Percentiles rank a stretch among this genome's conserved stretches.
Evolutionary conservation across 2,797 vertebrate species (phyloP).

Genomic region (Pitangus sulphuratus): DNA sequence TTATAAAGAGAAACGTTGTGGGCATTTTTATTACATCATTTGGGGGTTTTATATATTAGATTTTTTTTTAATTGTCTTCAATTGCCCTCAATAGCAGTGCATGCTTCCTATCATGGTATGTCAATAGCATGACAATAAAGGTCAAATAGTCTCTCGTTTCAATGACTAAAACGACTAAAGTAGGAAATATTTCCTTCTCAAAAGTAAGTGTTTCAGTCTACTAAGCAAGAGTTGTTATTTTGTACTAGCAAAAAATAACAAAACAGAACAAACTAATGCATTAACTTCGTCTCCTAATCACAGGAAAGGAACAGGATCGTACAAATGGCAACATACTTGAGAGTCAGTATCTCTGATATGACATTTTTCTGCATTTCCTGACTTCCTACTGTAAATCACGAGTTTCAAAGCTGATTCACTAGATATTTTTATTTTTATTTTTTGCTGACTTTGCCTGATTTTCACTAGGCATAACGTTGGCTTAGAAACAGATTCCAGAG

Average conservation of each 20-base stretch:
- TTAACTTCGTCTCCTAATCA: neutral
- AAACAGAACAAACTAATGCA: neutral
- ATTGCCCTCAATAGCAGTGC: neutral
- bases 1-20: neutral
- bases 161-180: neutral
- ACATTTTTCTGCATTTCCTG: slow-evolving; percentile 27
- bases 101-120: neutral
- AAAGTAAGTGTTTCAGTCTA: neutral
- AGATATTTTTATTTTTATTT: neutral
- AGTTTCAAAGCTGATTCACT: slow-evolving; percentile 16
- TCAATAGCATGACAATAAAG: neutral
- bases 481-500: neutral
- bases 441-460: neutral
- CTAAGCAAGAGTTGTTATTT: neutral
- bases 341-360: neutral
- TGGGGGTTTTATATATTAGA: neutral
- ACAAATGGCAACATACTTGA: neutral
- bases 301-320: slow-evolving; percentile 3
- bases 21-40: neutral
- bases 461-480: neutral
- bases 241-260: neutral
- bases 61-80: neutral
- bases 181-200: neutral
- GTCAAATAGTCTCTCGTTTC: neutral
- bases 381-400: neutral